A percentile compares a stretch with the other conserved stretches of the same genome.
These are phyloP conservation scores for Venustaconcha ellipsiformis DNA, from an alignment of 1,140 invertebrate genomes.

Conservation along the genomic window DNA sequence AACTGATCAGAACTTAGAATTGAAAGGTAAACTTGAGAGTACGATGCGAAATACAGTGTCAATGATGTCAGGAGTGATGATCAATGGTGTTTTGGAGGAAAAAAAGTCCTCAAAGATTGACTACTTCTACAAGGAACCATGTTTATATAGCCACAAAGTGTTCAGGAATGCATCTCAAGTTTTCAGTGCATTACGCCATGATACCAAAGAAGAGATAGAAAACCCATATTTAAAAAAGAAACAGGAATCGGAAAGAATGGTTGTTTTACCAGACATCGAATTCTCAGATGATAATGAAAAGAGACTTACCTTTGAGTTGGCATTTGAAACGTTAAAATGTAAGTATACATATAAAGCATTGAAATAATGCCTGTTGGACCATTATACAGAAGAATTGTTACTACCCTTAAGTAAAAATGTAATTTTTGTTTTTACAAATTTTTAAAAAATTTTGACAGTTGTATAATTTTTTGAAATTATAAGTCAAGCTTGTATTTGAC, in stretches of 20 bases:
- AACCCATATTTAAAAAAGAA: slow-evolving; percentile 13
- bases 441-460: too few relatives aligned
- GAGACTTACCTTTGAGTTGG: slow-evolving; percentile 51
- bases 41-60: too few relatives aligned
- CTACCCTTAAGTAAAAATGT: too few relatives aligned
- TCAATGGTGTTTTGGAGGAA: background rate
- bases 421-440: too few relatives aligned
- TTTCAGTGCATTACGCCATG: slow-evolving; percentile 38
- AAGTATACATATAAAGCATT: slow-evolving; percentile 34
- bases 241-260: background rate
- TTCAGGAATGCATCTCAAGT: slow-evolving; percentile 43
- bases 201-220: slow-evolving; percentile 13
- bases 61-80: too few relatives aligned
- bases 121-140: slow-evolving; percentile 50
- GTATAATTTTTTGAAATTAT: too few relatives aligned
- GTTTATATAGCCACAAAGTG: slow-evolving; percentile 49
- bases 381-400: too few relatives aligned
- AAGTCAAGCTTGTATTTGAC: too few relatives aligned
- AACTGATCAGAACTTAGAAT: too few relatives aligned
- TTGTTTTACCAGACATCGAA: slow-evolving; percentile 38
- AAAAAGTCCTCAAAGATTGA: slow-evolving; percentile 29
- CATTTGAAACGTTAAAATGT: slow-evolving; percentile 61
- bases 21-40: too few relatives aligned
- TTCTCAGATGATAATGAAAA: slow-evolving; percentile 54
- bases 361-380: background rate